Conservation (phyloP, 2,888 invertebrate species). For the Cosmopolites sordidus region DNA sequence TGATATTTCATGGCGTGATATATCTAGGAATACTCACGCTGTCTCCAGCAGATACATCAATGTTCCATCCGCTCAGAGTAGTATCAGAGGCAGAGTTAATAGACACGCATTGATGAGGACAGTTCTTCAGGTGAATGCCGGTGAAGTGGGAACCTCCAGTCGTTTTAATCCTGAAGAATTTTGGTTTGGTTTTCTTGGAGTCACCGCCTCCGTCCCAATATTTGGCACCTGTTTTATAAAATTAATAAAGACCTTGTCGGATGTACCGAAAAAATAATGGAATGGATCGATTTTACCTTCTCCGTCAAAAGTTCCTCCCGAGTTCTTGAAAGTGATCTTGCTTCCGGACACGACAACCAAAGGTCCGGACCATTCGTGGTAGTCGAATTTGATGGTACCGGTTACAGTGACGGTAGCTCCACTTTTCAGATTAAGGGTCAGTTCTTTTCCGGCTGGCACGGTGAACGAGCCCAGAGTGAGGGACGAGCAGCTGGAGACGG, state of each 20-base stretch:
- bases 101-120: conserved; percentile 26
- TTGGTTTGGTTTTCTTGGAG: conserved; percentile 24
- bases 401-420: conserved; percentile 10
- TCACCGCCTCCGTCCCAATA: conserved; percentile 28
- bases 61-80: conserved; percentile 20
- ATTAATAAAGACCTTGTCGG: not conserved
- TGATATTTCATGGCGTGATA: no score
- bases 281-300: not conserved
- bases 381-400: conserved; percentile 12
- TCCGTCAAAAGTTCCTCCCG: conserved; percentile 2
- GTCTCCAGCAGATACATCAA: conserved; percentile 26
- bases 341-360: conserved; percentile 9
- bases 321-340: conserved; percentile 8
- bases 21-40: conserved; percentile 11
- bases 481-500: conserved; percentile 7
- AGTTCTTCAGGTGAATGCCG: conserved; percentile 23
- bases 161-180: conserved; percentile 23
- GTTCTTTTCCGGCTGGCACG: conserved; percentile 14
- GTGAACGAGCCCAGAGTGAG: conserved; percentile 9
- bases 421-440: conserved; percentile 6
- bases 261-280: not conserved
- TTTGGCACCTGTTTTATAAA: not conserved
- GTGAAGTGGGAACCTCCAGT: conserved; percentile 20
- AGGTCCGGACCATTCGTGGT: conserved; percentile 14
- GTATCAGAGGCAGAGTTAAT: conserved; percentile 17